Base-by-base conservation (phyloP, 2,797 vertebrate genomes). In the Eospalax fontanierii region DNA sequence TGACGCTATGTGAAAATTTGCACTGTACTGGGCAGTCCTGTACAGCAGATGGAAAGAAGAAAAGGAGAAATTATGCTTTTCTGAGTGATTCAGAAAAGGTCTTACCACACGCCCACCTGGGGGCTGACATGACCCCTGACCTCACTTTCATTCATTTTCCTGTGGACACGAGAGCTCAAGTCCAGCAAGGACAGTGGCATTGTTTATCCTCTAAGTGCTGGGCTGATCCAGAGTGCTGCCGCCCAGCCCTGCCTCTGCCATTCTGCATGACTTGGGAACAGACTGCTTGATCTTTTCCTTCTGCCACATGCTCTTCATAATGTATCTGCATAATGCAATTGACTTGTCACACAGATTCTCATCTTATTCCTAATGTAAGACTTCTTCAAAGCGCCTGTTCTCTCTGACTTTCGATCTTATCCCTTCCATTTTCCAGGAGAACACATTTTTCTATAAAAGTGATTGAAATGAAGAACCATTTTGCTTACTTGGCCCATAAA, bases 401-500 rank as follows among this genome's bases (percentile, higher is more conserved):
- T 30, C 10, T 90, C 50, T 94, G 26, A n/a, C 59, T 93, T 86
- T 85, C 82, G 30, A 61, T 38, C 7, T 81, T 26, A 73, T 63
- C 16, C 8, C 61, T 86, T 59, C 12, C 6, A 19, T 54, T 90
- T 84, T 85, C 33, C 18, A 95, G 35, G 82, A 87, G n/a, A 87
- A 76, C 15, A 50, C 0, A 9, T 80, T 82, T 83, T 92, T 82
- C 15, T 65, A 14, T 80, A 75, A 63, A 93, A 57, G 14, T 61
- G 15, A 66, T 61, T 65, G 40, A 95, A 92, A 93, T 80, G 38
- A 78, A 91, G 19, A 88, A 85, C 21, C 70, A 38, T 66, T 76
- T 96, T 81, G 57, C 14, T 94, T 33, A 78, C 57, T 81, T 91
- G 33, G 18, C n/a, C 43, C 50, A 8, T 82, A 63, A 94, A 80